Conservation (phyloP, 2,113 vertebrate species). For the Chinchilla lanigera region DNA sequence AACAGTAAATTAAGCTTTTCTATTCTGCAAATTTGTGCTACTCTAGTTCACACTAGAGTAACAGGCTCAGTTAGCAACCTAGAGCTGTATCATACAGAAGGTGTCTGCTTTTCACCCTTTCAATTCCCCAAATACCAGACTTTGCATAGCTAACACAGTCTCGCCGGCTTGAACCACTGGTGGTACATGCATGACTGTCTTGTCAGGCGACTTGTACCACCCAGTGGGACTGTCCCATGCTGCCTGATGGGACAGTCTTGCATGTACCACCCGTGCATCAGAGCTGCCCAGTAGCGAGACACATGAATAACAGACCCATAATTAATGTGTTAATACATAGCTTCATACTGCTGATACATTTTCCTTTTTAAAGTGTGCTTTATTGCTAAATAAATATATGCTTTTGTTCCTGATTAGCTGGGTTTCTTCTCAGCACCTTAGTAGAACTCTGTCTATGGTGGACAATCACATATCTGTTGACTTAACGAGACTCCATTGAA, state of each 20-base stretch:
- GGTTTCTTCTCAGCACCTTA: neutral
- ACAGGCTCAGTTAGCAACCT: neutral
- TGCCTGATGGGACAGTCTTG: neutral
- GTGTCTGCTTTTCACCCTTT: neutral
- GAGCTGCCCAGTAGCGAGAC: neutral
- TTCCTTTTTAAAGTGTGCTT: conserved; percentile 2
- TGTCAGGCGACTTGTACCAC: neutral
- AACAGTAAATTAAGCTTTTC: conserved; percentile 1
- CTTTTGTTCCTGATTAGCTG: neutral
- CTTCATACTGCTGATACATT: neutral
- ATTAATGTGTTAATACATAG: neutral
- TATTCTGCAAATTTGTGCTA: neutral
- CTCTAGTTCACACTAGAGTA: neutral
- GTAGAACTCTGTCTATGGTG: neutral
- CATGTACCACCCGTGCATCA: neutral
- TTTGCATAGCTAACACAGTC: neutral
- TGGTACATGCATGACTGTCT: neutral
- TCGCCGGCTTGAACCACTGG: neutral
- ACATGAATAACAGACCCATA: neutral
- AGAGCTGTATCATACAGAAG: neutral
- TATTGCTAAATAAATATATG: neutral
- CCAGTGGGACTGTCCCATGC: neutral
- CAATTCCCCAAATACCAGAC: neutral
- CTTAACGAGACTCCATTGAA: neutral
- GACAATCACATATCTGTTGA: neutral